These are phyloP conservation scores for Orchesellides sinensis DNA, from an alignment of 2,888 invertebrate species.

Conservation along the genomic window DNA sequence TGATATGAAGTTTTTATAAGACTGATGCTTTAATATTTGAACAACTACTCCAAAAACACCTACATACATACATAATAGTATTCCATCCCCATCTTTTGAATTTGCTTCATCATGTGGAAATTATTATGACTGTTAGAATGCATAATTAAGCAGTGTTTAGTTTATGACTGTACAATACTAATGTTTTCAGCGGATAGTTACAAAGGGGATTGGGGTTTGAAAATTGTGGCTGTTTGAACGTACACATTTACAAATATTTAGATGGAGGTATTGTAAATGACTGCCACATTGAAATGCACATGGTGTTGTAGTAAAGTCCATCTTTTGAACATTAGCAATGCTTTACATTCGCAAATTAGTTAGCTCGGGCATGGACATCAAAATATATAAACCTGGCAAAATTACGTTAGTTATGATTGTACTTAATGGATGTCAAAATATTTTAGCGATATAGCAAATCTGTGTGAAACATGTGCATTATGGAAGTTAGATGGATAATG, in stretches of 20 bases:
- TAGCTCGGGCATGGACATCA: neutral
- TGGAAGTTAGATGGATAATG: neutral
- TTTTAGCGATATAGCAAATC: constrained; percentile 24
- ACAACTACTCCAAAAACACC: constrained; percentile 30
- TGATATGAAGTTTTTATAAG: too few relatives aligned
- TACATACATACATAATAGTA: neutral
- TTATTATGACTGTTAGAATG: constrained; percentile 41
- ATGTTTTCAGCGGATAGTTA: neutral
- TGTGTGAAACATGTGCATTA: neutral
- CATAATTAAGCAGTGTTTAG: constrained; percentile 40
- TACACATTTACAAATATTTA: too few relatives aligned
- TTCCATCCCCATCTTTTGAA: constrained; percentile 11
- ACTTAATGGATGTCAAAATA: constrained; percentile 11
- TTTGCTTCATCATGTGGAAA: constrained; percentile 52
- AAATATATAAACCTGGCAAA: neutral
- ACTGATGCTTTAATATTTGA: constrained; percentile 7
- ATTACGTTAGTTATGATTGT: too few relatives aligned
- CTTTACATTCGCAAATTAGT: neutral
- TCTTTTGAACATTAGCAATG: neutral
- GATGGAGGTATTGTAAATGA: neutral
- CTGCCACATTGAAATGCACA: neutral
- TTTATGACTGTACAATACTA: neutral
- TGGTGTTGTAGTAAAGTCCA: neutral
- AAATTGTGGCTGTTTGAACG: too few relatives aligned
- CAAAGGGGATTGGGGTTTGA: too few relatives aligned